Evolutionary conservation across 1,140 invertebrate genomes (phyloP).

Genomic region (Propsilocerus akamusi): DNA sequence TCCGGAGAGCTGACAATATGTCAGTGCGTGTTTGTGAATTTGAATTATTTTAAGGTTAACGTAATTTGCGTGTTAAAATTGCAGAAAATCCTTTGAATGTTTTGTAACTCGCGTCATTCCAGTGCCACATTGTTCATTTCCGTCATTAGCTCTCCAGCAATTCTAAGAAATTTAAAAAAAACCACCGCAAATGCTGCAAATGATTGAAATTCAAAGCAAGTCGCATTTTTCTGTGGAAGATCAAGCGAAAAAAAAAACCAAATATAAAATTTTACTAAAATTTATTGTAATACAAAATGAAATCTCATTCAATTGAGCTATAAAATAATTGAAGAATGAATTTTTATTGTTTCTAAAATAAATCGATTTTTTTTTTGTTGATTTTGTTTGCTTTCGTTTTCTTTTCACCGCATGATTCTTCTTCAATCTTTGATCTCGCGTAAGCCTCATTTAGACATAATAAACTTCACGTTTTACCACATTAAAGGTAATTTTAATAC

Average conservation of each 20-base stretch:
- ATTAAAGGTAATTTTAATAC: not conserved
- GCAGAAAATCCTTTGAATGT: no score
- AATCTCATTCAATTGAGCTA: no score
- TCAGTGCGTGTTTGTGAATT: no score
- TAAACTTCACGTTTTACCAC: not conserved
- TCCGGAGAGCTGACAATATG: no score
- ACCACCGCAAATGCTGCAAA: not conserved
- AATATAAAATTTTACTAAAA: not conserved
- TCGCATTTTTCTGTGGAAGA: no score
- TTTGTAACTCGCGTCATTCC: no score
- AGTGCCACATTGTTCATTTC: not conserved
- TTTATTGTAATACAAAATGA: not conserved
- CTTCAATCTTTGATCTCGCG: no score
- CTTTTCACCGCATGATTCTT: not conserved
- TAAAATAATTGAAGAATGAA: no score
- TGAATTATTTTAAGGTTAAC: no score
- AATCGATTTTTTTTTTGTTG: not conserved
- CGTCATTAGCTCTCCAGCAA: not conserved
- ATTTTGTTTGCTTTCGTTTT: no score
- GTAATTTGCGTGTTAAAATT: no score
- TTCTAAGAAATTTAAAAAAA: not conserved
- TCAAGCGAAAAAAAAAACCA: not conserved
- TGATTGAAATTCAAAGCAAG: constrained; percentile 2
- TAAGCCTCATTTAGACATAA: not conserved
- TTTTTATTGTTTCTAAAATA: no score